These are phyloP conservation scores for Apis florea DNA, from an alignment of 1,140 invertebrate species.

Conservation along the genomic window DNA sequence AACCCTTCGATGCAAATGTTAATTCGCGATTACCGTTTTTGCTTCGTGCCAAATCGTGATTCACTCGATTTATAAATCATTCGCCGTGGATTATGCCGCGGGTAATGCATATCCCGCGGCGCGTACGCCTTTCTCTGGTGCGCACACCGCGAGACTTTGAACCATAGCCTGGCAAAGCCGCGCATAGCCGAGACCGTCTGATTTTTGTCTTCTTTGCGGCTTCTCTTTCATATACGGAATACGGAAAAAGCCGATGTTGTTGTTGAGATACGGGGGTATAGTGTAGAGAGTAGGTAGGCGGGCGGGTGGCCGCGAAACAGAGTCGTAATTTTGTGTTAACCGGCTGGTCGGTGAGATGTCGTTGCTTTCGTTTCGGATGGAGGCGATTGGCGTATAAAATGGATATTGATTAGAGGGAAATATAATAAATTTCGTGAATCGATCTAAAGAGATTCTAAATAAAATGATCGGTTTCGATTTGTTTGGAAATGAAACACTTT, in stretches of 20 bases:
- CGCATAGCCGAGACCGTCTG: slow-evolving; percentile 12
- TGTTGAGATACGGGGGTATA: background rate
- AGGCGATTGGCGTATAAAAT: background rate
- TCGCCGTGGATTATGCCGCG: slow-evolving; percentile 36
- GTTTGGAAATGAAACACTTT: no score
- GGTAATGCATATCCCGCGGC: slow-evolving; percentile 40
- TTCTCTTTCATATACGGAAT: background rate
- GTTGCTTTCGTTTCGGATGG: no score
- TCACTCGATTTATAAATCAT: slow-evolving; percentile 51
- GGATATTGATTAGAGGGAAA: no score
- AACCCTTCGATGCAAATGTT: slow-evolving; percentile 22
- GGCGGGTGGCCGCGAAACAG: background rate
- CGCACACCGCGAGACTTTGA: slow-evolving; percentile 18
- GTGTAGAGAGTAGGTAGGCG: no score
- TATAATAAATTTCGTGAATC: no score
- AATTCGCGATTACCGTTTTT: slow-evolving; percentile 50
- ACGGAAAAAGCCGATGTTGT: slow-evolving; percentile 22
- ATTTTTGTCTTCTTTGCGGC: slow-evolving; percentile 12
- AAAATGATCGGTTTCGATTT: no score
- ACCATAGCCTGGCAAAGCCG: slow-evolving; percentile 3
- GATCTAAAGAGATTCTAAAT: no score
- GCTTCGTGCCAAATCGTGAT: slow-evolving; percentile 42
- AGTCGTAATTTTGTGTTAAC: background rate
- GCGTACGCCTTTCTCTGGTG: slow-evolving; percentile 7
- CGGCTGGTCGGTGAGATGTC: background rate